Percentiles rank a stretch among this genome's conserved stretches.
Conservation (phyloP, 64 coral and sea anemone species). For the Dendronephthya gigantea region DNA sequence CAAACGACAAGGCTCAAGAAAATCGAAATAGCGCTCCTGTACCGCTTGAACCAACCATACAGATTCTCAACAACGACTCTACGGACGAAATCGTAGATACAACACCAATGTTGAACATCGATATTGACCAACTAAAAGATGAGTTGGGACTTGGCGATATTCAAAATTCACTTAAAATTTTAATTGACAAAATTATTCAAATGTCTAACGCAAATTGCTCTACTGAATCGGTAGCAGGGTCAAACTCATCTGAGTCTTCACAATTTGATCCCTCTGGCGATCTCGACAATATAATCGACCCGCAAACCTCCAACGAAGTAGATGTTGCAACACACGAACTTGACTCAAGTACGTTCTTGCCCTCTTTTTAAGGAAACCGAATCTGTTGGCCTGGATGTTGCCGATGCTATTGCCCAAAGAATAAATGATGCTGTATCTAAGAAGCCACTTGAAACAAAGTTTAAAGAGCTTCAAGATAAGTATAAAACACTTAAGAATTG, state of each 20-base stretch:
- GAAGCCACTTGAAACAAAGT: constrained; percentile 45
- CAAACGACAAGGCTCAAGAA: too few species aligned
- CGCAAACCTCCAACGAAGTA: not conserved
- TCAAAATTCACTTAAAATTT: not conserved
- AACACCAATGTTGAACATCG: too few species aligned
- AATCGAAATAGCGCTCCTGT: too few species aligned
- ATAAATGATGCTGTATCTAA: constrained; percentile 43
- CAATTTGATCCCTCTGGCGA: not conserved
- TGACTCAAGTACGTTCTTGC: not conserved
- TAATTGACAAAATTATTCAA: not conserved
- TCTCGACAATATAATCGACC: not conserved
- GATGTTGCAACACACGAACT: not conserved
- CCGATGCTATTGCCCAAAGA: constrained; percentile 29
- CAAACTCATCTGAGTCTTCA: not conserved
- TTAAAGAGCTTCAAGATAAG: constrained; percentile 55
- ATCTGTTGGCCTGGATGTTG: constrained; percentile 25
- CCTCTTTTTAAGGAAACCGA: constrained; percentile 49
- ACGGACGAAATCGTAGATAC: too few species aligned
- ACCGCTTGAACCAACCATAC: too few species aligned
- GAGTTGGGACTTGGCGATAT: too few species aligned
- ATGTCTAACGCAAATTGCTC: not conserved
- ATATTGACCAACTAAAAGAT: too few species aligned
- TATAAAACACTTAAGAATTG: constrained; percentile 52
- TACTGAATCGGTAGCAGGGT: not conserved
- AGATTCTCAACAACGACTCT: too few species aligned